Conservation (phyloP, 2,113 vertebrate species). For the Castor canadensis region DNA sequence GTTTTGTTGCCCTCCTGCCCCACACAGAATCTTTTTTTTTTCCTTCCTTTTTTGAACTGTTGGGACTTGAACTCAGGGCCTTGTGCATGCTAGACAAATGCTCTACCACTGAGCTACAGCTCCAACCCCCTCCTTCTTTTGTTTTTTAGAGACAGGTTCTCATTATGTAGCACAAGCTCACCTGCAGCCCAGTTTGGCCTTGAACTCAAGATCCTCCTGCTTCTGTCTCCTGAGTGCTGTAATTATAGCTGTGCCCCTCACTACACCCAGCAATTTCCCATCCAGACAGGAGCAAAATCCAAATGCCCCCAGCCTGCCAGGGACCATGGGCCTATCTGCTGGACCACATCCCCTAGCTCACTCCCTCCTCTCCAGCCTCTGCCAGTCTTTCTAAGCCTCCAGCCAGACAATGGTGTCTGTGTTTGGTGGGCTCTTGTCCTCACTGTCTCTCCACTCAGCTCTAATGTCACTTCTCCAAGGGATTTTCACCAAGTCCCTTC, state of each 20-base stretch:
- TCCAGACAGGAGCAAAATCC: background rate
- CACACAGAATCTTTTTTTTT: background rate
- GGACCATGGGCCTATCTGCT: background rate
- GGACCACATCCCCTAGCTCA: background rate
- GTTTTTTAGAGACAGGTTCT: too few species aligned
- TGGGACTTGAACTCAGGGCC: too few species aligned
- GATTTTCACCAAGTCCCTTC: background rate
- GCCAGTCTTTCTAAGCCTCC: background rate
- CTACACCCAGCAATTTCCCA: background rate
- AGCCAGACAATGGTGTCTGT: background rate
- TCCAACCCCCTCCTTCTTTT: too few species aligned
- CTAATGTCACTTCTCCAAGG: background rate
- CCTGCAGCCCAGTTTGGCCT: too few species aligned
- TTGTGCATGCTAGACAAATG: too few species aligned
- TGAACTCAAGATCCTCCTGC: too few species aligned
- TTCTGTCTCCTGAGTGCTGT: too few species aligned
- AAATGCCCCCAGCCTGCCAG: background rate
- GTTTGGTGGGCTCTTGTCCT: background rate
- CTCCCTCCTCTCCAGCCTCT: background rate
- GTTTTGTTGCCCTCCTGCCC: background rate
- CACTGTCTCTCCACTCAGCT: background rate
- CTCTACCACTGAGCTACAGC: too few species aligned
- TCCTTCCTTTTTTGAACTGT: too few species aligned
- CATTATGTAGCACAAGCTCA: too few species aligned
- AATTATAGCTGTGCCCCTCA: too few species aligned